Evolutionary conservation across 2,888 invertebrate species (phyloP).

Genomic region (Anoplius nigerrimus): DNA sequence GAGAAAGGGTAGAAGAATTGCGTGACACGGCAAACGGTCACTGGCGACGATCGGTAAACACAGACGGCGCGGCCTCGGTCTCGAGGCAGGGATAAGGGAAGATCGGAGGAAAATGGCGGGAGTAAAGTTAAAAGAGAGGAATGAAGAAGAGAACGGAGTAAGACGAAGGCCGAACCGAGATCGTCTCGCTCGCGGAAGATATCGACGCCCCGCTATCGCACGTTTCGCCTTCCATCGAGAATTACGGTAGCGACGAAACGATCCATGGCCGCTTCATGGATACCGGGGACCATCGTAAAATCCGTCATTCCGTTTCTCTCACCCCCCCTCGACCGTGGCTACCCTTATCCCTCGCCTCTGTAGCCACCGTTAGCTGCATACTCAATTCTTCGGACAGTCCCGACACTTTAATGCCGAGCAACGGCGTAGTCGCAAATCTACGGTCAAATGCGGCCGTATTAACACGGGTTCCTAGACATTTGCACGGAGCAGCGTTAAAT

Average conservation of each 20-base stretch:
- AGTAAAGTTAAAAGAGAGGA: not conserved
- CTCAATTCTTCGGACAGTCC: not conserved
- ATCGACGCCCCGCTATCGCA: slow-evolving; percentile 49
- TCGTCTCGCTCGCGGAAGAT: slow-evolving; percentile 36
- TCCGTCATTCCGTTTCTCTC: slow-evolving; percentile 3
- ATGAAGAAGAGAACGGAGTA: not conserved
- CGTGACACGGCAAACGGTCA: no score
- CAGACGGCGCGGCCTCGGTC: not conserved
- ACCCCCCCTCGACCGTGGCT: not conserved
- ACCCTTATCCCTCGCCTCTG: not conserved
- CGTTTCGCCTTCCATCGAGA: slow-evolving; percentile 44
- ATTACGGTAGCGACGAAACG: slow-evolving; percentile 48
- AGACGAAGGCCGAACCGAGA: slow-evolving; percentile 6
- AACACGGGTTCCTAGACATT: no score
- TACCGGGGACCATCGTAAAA: slow-evolving; percentile 42
- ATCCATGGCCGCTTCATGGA: slow-evolving; percentile 33
- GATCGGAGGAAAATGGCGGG: not conserved
- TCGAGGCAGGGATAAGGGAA: not conserved
- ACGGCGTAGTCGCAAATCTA: not conserved
- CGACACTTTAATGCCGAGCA: slow-evolving; percentile 4
- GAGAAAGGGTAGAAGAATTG: no score
- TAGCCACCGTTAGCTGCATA: not conserved
- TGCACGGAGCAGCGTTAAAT: no score
- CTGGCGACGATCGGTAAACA: not conserved
- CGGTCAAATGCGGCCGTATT: not conserved